Conservation (phyloP, 1,140 invertebrate species). For the Aphaenogaster rudis region DNA sequence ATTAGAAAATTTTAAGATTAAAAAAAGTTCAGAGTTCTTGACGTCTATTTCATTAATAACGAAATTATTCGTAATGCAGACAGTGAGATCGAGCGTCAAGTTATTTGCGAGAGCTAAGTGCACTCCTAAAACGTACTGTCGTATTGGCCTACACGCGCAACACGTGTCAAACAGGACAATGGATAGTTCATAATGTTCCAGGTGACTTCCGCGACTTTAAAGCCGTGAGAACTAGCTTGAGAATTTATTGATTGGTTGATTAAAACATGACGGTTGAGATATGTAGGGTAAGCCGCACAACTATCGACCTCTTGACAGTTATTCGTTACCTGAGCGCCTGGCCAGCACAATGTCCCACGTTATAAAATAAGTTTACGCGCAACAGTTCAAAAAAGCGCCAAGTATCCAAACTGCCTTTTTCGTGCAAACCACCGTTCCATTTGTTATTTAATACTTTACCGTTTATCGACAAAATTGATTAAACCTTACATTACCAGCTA, state of each 20-base stretch:
- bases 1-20: neutral
- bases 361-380: constrained; percentile 43
- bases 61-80: constrained; percentile 6
- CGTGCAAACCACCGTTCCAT: neutral
- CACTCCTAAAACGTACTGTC: constrained; percentile 18
- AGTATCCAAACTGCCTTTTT: constrained; percentile 10
- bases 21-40: neutral
- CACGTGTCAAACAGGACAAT: constrained; percentile 54
- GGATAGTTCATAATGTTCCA: constrained; percentile 49
- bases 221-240: constrained; percentile 69
- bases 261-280: constrained; percentile 76
- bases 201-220: constrained; percentile 73
- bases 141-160: constrained; percentile 38
- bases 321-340: constrained; percentile 64
- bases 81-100: neutral
- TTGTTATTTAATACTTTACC: constrained; percentile 6
- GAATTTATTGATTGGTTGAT: constrained; percentile 77
- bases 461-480: neutral
- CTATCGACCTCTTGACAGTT: constrained; percentile 72
- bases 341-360: constrained; percentile 46
- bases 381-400: constrained; percentile 12
- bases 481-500: neutral
- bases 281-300: constrained; percentile 72
- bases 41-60: neutral
- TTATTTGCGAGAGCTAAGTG: constrained; percentile 1